phyloP scores from a whole-genome alignment of 2,797 vertebrate genomes.

The Phrynocephalus vlangalii region DNA sequence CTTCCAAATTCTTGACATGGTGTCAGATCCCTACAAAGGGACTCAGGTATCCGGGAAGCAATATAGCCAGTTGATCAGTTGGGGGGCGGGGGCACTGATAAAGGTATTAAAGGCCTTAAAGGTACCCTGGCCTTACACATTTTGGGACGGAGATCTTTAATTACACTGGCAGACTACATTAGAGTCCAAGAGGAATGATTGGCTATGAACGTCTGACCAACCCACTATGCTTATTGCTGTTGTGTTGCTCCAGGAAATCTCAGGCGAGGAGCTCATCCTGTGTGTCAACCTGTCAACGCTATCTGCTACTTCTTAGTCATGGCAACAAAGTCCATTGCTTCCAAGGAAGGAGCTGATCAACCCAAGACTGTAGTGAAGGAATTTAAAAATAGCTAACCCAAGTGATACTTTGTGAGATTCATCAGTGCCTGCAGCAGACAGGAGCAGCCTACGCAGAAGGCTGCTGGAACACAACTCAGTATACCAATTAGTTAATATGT shows the following conservation, averaged over 20 bases:
- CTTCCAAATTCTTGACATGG: no score
- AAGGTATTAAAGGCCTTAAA: no score
- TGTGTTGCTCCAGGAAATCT: slow-evolving; percentile 44
- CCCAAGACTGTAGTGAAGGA: slow-evolving; percentile 71
- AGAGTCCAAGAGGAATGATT: not conserved
- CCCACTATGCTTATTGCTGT: slow-evolving; percentile 40
- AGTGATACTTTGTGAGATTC: slow-evolving; percentile 69
- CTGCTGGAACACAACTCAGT: slow-evolving; percentile 47
- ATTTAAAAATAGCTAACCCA: slow-evolving; percentile 76
- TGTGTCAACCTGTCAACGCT: slow-evolving; percentile 36
- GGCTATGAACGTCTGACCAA: not conserved
- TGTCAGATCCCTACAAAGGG: no score
- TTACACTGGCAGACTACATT: not conserved
- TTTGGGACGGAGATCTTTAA: no score
- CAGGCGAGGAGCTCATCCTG: slow-evolving; percentile 46
- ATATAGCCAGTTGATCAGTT: no score
- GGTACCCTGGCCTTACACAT: no score
- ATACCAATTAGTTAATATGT: slow-evolving; percentile 56
- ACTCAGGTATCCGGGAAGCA: no score
- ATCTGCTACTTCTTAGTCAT: slow-evolving; percentile 66
- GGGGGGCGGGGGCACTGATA: no score
- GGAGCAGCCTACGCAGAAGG: slow-evolving; percentile 56
- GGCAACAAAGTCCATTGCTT: slow-evolving; percentile 57
- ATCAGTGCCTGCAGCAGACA: slow-evolving; percentile 55
- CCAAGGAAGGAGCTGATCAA: slow-evolving; percentile 76